Evolutionary conservation across 1,140 invertebrate species (phyloP), one percentile per base, ranked within the genome.

Genomic region (Neuroterus valhalla): DNA sequence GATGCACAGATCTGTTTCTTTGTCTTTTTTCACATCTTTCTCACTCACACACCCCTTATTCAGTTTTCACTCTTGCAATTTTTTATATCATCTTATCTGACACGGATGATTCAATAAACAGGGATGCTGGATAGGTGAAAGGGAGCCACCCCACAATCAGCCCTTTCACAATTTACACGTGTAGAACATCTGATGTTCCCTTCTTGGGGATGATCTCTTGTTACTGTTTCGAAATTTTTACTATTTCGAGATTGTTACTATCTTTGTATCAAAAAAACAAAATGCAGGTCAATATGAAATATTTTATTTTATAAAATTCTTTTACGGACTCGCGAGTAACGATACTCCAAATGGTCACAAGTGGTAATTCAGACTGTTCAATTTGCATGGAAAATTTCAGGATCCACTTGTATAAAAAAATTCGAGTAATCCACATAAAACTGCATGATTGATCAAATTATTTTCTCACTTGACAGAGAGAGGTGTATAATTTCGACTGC

Each of bases 71-170:
- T 48, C 48, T 50, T 52, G n/a, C 26, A 26, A 55, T n/a, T 44
- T 52, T 71, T 26, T 31, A 17, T 48, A 19, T 44, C 17, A 62
- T 62, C 55, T 62, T 62, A 62, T 62, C 26, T 62, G 23, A 62
- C 55, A 62, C 26, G 55, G 31, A 62, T 62, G 55, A 62, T 62
- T 62, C 55, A 62, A 62, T 62, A 62, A 62, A 62, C 14, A 52
- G 19, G 19, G 19, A 52, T 0, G 19, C 50, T 31, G 15, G 55
- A 62, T 38, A 62, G 55, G 55, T 62, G n/a, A 62, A 62, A 26
- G 55, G 55, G 55, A 15, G 3, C 23, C 26, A 31, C 26, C 26
- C 23, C 15, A 11, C 8, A 52, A 19, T n/a, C 21, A 62, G 31
- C 23, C 23, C 55, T 62, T 62, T 62, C 31, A 62, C 55, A 23